These are phyloP conservation scores for Temnothorax ravouxi DNA, from an alignment of 2,888 invertebrate species.

Conservation along the genomic window DNA sequence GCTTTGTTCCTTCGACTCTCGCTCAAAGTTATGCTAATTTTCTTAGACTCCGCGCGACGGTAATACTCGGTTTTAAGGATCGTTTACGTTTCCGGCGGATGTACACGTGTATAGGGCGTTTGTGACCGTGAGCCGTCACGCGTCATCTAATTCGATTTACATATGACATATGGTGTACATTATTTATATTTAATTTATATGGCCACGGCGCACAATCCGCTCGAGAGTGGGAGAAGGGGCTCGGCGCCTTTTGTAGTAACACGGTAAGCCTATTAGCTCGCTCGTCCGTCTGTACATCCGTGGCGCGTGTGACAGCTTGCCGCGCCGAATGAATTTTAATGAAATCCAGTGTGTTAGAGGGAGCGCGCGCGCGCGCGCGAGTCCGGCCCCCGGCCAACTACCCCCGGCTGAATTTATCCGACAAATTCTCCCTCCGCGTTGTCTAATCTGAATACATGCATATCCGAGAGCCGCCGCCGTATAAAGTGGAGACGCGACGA, in stretches of 20 bases:
- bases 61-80: slow-evolving; percentile 2
- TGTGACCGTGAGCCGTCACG: background rate
- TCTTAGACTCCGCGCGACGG: background rate
- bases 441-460: slow-evolving; percentile 71
- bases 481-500: slow-evolving; percentile 56
- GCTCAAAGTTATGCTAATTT: background rate
- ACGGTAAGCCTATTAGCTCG: slow-evolving; percentile 68
- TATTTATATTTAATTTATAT: slow-evolving; percentile 50
- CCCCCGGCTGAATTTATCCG: slow-evolving; percentile 70
- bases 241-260: slow-evolving; percentile 60
- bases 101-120: background rate
- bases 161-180: slow-evolving; percentile 6
- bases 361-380: slow-evolving; percentile 32
- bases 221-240: slow-evolving; percentile 3
- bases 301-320: slow-evolving; percentile 70
- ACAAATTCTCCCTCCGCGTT: slow-evolving; percentile 70
- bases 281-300: slow-evolving; percentile 51
- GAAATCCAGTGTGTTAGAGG: slow-evolving; percentile 74
- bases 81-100: background rate
- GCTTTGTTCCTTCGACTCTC: background rate
- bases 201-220: slow-evolving; percentile 9
- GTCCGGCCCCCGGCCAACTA: slow-evolving; percentile 41
- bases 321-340: slow-evolving; percentile 75
- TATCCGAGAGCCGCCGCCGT: slow-evolving; percentile 54
- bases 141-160: slow-evolving; percentile 42